Evolutionary conservation across 1,140 invertebrate genomes (phyloP).

Genomic region (Oscheius sp.): DNA sequence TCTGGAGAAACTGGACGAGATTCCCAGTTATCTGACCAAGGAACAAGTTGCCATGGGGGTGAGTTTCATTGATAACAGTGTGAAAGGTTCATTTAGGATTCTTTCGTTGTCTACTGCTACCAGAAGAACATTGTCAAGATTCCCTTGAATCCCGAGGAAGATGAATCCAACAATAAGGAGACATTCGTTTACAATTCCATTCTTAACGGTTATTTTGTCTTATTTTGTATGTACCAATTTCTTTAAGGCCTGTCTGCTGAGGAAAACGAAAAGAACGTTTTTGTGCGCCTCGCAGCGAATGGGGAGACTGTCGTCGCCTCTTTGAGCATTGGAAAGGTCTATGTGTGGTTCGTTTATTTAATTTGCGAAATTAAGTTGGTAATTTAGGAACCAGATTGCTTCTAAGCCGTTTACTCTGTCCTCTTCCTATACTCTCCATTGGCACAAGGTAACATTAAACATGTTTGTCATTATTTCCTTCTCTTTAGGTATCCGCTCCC

Average conservation of each 20-base stretch:
- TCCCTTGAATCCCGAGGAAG: not conserved
- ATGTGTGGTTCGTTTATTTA: not conserved
- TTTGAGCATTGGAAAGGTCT: not conserved
- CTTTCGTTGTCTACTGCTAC: not conserved
- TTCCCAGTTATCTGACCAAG: not conserved
- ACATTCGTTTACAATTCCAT: not conserved
- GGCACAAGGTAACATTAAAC: conserved; percentile 6
- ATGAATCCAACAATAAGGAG: not conserved
- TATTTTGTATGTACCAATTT: not conserved
- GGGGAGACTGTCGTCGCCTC: not conserved
- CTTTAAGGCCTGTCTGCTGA: not conserved
- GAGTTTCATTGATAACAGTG: not conserved
- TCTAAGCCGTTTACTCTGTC: not conserved
- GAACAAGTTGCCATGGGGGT: not conserved
- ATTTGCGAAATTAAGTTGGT: not conserved
- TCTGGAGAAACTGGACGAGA: not conserved
- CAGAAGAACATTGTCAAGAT: not conserved
- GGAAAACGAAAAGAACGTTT: not conserved
- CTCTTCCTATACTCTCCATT: conserved; percentile 1
- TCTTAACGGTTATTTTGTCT: not conserved
- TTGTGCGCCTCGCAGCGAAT: not conserved
- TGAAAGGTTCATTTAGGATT: not conserved
- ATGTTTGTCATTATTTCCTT: not conserved
- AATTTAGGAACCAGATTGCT: not conserved
- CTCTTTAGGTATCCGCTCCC: not conserved